Evolutionary conservation across 2,797 vertebrate genomes (phyloP), one percentile per base, ranked within the genome.

Genomic region (Darevskia mixta): DNA sequence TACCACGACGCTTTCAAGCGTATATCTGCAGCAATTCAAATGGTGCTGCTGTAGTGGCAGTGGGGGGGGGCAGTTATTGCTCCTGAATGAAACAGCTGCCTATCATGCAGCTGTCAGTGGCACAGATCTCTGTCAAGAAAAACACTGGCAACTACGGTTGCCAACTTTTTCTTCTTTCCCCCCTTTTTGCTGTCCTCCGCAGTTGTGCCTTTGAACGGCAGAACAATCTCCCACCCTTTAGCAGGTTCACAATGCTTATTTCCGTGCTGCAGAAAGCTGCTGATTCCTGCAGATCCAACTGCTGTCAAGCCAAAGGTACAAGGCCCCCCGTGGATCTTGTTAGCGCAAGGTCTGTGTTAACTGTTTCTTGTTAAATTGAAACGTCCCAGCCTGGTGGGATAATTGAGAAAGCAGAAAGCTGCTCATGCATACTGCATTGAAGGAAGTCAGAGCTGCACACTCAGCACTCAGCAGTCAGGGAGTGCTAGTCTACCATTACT

Each of bases 321-420:
- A 69, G 64, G 27, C 27, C 77, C 87, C 66, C 58, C 8, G 10
- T 43, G 38, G 66, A 73, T 66, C 49, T 73, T 64, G 38, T 85
- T 80, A 80, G 29, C 5, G 18, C 45, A 72, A 29, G n/a, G 55
- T 49, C 49, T 85, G 55, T 72, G 49, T 64, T 27, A 45, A 61
- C 58, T 82, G 27, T 79, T 79, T 61, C 75, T 78, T 88, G 75
- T 79, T 71, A 73, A 81, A 81, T 8, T 23, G 29, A 69, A 45
- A 29, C 35, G 45, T 85, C 35, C 32, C 71, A 73, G 41, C 71
- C 79, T 64, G 23, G 55, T 83, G 55, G n/a, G 76, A 83, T 71
- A 71, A 79, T 38, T 61, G 35, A 83, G 32, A 18, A 58, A 88
- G 61, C 58, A n/a, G 75, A 45, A 85, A 67, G 41, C 61, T 78